Evolutionary conservation across 2,888 invertebrate species (phyloP), one percentile per base, ranked within the genome.

Genomic region (Sesia bembeciformis): DNA sequence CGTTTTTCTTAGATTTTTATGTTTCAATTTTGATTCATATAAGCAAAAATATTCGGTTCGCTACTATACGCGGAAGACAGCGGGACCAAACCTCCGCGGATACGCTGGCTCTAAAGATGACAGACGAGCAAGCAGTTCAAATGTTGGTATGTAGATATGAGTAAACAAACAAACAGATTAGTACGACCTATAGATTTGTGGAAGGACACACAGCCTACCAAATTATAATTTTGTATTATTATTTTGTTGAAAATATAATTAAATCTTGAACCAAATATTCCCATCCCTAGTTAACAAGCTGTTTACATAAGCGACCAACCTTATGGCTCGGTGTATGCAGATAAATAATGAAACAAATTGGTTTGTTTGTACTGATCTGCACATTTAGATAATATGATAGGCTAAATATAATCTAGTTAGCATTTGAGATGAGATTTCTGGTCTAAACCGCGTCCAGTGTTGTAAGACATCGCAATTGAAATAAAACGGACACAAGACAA

Each of bases 291-390:
- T 49, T 43, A 52, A 52, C 53, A 49, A 56, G 59, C 5, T 39
- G 50, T 7, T 64, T 60, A 60, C 69, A 76, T 76, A 74, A 80
- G 76, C 63, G 70, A 56, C 57, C 62, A 64, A 76, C 68, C 62
- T 76, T 77, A 78, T 73, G 71, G 62, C 59, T 58, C 38, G 7
- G 39, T 40, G 52, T n/a, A 50, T 39, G 39, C 56, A 60, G 59
- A 78, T 81, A 81, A 82, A 81, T 73, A 74, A 71, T 60, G 58
- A 60, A 63, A 70, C 72, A 74, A 78, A 82, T 79, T 64, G 71
- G 76, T 75, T 68, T 81, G 81, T 82, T 80, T 82, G 76, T 72
- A 62, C 68, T 68, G 75, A 76, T 76, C 70, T 53, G 39, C 63
- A 56, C 57, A 61, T 52, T 56, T 50, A 63, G 78, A 76, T 77